Evolutionary conservation across 2,113 vertebrate species (phyloP).

Genomic region (Pelobates fuscus): DNA sequence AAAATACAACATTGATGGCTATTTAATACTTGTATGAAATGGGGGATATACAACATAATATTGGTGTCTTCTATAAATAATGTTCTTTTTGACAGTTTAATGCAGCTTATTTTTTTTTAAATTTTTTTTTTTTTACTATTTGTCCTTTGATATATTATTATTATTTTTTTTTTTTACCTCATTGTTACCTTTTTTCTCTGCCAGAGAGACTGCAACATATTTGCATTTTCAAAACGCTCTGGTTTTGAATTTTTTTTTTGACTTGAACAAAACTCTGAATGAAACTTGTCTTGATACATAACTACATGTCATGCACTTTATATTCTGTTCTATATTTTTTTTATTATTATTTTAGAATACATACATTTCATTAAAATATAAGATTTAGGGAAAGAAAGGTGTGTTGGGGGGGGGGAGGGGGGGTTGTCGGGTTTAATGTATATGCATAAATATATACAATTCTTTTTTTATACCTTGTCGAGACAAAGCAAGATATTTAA

Average conservation of each 20-base stretch:
- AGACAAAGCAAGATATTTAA: constrained; percentile 21
- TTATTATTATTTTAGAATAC: constrained; percentile 12
- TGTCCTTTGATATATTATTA: neutral
- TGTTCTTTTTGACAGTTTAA: neutral
- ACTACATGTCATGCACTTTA: constrained; percentile 48
- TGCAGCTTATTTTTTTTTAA: neutral
- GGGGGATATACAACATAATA: constrained; percentile 35
- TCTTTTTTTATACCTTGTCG: constrained; percentile 18
- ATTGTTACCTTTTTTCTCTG: neutral
- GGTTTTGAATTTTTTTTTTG: constrained; percentile 26
- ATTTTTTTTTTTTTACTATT: neutral
- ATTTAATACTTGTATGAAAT: constrained; percentile 41
- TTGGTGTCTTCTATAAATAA: constrained; percentile 26
- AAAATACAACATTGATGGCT: constrained; percentile 28
- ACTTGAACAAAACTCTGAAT: constrained; percentile 45
- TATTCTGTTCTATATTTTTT: constrained; percentile 30
- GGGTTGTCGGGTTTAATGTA: constrained; percentile 8
- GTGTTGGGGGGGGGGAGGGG: constrained; percentile 5
- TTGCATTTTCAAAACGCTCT: neutral
- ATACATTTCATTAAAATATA: constrained; percentile 45
- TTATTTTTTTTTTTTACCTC: constrained; percentile 33
- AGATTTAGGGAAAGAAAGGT: constrained; percentile 15
- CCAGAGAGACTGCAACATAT: neutral
- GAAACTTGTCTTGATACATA: constrained; percentile 28
- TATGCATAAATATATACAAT: constrained; percentile 40